phyloP scores from a whole-genome alignment of 2,888 invertebrate genomes.

The Rhamnusium bicolor region DNA sequence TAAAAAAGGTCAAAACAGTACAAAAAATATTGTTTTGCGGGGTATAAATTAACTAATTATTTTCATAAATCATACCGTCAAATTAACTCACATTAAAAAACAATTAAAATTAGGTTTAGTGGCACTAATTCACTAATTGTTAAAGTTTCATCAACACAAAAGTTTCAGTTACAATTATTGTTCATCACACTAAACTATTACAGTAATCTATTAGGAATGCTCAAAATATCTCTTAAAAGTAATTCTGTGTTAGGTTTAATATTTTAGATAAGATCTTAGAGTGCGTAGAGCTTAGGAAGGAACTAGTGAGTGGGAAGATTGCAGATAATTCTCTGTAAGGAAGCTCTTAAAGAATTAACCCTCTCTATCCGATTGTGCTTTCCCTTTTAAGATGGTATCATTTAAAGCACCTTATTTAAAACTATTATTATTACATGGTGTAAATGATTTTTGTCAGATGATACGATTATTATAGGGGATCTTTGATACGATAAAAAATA shows the following conservation, averaged over 20 bases:
- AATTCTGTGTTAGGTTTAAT: neutral
- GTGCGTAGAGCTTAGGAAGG: neutral
- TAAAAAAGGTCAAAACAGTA: too few relatives aligned
- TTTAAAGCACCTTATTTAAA: constrained; percentile 35
- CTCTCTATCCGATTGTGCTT: constrained; percentile 51
- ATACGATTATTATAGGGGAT: neutral
- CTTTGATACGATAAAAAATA: neutral
- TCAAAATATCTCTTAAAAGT: neutral
- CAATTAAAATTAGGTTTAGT: too few relatives aligned
- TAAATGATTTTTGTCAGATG: neutral
- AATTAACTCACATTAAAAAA: too few relatives aligned
- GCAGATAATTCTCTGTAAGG: constrained; percentile 54
- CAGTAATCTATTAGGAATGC: neutral
- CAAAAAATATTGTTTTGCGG: too few relatives aligned
- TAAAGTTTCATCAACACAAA: too few relatives aligned
- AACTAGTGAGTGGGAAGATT: constrained; percentile 39
- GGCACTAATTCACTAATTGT: too few relatives aligned
- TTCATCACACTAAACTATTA: too few relatives aligned
- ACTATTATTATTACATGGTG: constrained; percentile 30
- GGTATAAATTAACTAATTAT: too few relatives aligned
- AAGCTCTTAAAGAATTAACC: constrained; percentile 57
- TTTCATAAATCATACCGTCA: too few relatives aligned
- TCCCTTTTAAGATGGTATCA: constrained; percentile 44
- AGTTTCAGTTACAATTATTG: too few relatives aligned
- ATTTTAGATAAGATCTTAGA: neutral